Evolutionary conservation across 2,113 vertebrate genomes (phyloP).

Genomic region (Oncorhynchus keta): DNA sequence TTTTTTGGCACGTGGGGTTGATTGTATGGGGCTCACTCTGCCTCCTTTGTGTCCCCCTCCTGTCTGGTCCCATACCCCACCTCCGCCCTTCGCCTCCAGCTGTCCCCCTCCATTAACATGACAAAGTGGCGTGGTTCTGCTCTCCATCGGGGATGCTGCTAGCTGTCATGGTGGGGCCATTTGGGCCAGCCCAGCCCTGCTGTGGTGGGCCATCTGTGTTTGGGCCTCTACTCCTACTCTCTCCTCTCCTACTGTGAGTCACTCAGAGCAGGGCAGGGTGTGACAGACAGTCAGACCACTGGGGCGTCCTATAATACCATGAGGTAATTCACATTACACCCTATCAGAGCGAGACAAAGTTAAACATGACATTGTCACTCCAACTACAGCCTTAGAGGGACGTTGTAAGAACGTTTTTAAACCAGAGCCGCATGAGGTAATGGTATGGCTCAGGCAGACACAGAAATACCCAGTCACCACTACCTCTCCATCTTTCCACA

Average conservation of each 20-base stretch:
- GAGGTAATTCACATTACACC: too few species aligned
- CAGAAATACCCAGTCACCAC: not conserved
- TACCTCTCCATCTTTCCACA: too few species aligned
- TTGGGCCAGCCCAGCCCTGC: not conserved
- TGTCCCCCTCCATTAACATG: conserved; percentile 53
- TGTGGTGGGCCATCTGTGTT: not conserved
- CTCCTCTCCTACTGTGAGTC: conserved; percentile 44
- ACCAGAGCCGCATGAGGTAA: too few species aligned
- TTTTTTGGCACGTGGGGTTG: too few species aligned
- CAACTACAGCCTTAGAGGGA: too few species aligned
- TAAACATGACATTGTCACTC: too few species aligned
- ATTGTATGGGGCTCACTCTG: too few species aligned
- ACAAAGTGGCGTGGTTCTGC: conserved; percentile 39
- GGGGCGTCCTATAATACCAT: conserved; percentile 8
- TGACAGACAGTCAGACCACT: conserved; percentile 39
- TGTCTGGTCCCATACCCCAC: too few species aligned
- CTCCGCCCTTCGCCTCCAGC: conserved; percentile 9
- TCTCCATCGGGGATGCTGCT: not conserved
- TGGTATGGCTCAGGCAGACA: conserved; percentile 13
- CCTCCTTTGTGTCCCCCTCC: too few species aligned
- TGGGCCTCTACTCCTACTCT: not conserved
- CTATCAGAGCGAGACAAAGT: too few species aligned
- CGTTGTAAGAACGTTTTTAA: too few species aligned
- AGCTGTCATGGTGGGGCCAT: not conserved
- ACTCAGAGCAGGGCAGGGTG: too few species aligned